phyloP scores from a whole-genome alignment of 35 echinoderm and acorn worm genomes.

The Ptychodera flava region DNA sequence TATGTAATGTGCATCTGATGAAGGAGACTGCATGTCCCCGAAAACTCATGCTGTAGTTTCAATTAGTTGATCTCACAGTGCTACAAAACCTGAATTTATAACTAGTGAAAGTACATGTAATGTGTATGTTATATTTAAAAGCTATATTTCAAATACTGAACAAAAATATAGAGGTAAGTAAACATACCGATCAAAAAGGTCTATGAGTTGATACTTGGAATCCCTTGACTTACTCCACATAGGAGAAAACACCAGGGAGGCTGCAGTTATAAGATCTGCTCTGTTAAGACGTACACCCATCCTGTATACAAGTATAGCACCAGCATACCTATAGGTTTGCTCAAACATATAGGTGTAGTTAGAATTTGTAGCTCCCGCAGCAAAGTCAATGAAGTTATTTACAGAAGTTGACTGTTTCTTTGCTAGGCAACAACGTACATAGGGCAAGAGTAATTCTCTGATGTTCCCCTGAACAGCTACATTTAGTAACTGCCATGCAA shows the following conservation, averaged over 20 bases:
- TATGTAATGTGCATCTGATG: too few species aligned
- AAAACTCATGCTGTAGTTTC: too few species aligned
- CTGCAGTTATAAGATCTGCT: neutral
- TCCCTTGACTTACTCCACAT: neutral
- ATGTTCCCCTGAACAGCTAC: neutral
- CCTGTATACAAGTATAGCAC: neutral
- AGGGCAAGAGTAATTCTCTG: constrained; percentile 10
- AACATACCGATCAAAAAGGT: neutral
- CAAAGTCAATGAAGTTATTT: neutral
- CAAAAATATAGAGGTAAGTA: neutral
- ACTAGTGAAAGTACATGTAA: neutral
- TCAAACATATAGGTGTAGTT: neutral
- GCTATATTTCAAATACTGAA: neutral
- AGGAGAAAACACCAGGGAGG: neutral
- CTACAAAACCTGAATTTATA: too few species aligned
- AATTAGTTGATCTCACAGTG: too few species aligned
- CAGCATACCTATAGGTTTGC: neutral
- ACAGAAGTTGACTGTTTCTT: neutral
- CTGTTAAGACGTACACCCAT: neutral
- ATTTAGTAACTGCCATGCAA: constrained; percentile 20
- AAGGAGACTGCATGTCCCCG: too few species aligned
- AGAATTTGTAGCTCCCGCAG: neutral
- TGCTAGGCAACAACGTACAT: neutral
- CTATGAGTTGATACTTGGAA: neutral
- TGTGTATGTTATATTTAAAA: neutral